These are phyloP conservation scores for Coregonus sp. DNA, from an alignment of 2,797 vertebrate species.

Conservation along the genomic window DNA sequence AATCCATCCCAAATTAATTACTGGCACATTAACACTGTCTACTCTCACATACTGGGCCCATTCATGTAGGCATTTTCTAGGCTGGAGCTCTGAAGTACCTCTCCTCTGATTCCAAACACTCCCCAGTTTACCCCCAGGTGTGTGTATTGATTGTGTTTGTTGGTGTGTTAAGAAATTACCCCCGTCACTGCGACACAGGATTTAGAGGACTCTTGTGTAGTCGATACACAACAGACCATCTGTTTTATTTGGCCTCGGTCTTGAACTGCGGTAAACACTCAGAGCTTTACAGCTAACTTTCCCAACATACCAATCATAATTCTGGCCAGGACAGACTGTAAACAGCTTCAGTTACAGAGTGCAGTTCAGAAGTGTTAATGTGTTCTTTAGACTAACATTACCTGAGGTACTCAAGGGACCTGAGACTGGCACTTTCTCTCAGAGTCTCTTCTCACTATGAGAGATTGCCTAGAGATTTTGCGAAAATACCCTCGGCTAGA, in stretches of 20 bases:
- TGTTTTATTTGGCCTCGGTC: conserved; percentile 11
- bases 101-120: background rate
- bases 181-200: conserved; percentile 12
- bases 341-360: background rate
- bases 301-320: conserved; percentile 16
- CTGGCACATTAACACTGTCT: background rate
- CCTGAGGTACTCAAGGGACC: background rate
- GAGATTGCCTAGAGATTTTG: no score
- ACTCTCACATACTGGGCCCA: background rate
- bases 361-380: conserved; percentile 12
- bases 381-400: conserved; percentile 9
- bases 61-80: conserved; percentile 1
- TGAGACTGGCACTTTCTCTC: background rate
- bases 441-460: background rate
- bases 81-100: background rate
- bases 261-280: background rate
- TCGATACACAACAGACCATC: background rate
- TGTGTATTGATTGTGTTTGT: conserved; percentile 10
- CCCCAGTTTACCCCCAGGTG: background rate
- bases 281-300: conserved; percentile 19
- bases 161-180: conserved; percentile 6
- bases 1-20: background rate
- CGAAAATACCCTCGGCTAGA: background rate
- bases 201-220: background rate
- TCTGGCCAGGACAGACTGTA: background rate